These are phyloP conservation scores for Erebia aethiops DNA, from an alignment of 2,888 invertebrate species.

Conservation along the genomic window DNA sequence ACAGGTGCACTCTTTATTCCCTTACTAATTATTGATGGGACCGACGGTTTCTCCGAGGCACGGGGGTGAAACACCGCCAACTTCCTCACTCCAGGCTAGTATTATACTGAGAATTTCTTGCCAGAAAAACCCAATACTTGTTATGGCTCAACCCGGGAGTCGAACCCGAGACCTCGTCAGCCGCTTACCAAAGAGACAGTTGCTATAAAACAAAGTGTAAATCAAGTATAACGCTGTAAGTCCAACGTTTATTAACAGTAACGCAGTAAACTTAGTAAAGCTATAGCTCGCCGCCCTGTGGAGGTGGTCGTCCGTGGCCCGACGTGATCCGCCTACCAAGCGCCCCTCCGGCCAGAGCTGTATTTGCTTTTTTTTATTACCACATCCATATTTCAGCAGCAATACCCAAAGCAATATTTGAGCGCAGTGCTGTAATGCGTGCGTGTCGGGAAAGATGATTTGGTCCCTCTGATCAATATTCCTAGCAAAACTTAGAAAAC, in stretches of 20 bases:
- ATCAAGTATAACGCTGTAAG: neutral
- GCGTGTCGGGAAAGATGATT: constrained; percentile 73
- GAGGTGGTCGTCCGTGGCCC: constrained; percentile 50
- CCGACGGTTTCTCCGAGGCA: too few species aligned
- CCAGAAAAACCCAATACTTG: too few species aligned
- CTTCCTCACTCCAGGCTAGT: too few species aligned
- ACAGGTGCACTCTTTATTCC: too few species aligned
- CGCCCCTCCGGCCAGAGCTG: constrained; percentile 61
- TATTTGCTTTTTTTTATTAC: constrained; percentile 77
- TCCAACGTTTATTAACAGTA: neutral
- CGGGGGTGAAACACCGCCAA: too few species aligned
- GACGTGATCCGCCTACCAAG: constrained; percentile 68
- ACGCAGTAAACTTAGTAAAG: constrained; percentile 44
- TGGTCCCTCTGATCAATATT: constrained; percentile 58
- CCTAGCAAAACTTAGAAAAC: constrained; percentile 46
- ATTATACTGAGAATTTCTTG: too few species aligned
- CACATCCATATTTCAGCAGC: constrained; percentile 78
- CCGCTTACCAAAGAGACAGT: too few species aligned
- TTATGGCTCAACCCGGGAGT: too few species aligned
- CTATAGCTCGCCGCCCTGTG: constrained; percentile 35
- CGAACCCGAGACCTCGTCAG: too few species aligned
- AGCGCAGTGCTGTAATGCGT: constrained; percentile 72
- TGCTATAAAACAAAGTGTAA: too few species aligned
- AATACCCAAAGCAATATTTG: constrained; percentile 72
- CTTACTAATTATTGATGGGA: too few species aligned